Base-by-base conservation (phyloP, 2,113 vertebrate species). In the Neotragus pygmaeus region DNA sequence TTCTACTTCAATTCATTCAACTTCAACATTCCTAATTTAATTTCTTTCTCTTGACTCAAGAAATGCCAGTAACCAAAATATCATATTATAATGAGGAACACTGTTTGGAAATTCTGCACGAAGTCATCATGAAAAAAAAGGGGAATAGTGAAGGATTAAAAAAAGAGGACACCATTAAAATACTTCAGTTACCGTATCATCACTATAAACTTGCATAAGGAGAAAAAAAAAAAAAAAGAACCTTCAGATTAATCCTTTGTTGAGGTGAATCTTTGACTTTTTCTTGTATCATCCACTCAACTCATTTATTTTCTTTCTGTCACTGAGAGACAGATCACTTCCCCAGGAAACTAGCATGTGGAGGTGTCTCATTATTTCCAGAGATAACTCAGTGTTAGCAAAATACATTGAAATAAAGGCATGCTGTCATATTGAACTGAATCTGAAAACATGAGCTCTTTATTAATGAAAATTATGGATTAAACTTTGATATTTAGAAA, bases 311-410 rank as follows among this genome's bases (percentile, higher is more conserved):
- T 86, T 80, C 21, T 90, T 2, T 7, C 64, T 93, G 58, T 88
- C 58, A 83, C 19, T 57, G 70, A 53, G 73, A 82, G 36, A 7
- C 49, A 95, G 73, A 73, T 2, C 45, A 39, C 55, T 78, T 96
- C 12, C 43, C 78, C 39, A 25, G 58, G 45, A 87, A 62, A 51
- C 5, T 96, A 66, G 39, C 21, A 28, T 55, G 17, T 64, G n/a
- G 36, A 83, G 13, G 28, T 91, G 3, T 94, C 25, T 62, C 83
- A n/a, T 93, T 95, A 97, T 95, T 83, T 94, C 51, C 28, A 73
- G 45, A 47, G 51, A 60, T 8, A 86, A 39, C 0, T 3, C n/a
- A 77, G 43, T 30, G 9, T 28, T 47, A 33, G 1, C 9, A 55
- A 88, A n/a, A 27, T 25, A n/a, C 2, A 57, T 17, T 33, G 15